These are phyloP conservation scores for Myrmecobius fasciatus DNA, from an alignment of 2,113 vertebrate genomes.

Conservation along the genomic window DNA sequence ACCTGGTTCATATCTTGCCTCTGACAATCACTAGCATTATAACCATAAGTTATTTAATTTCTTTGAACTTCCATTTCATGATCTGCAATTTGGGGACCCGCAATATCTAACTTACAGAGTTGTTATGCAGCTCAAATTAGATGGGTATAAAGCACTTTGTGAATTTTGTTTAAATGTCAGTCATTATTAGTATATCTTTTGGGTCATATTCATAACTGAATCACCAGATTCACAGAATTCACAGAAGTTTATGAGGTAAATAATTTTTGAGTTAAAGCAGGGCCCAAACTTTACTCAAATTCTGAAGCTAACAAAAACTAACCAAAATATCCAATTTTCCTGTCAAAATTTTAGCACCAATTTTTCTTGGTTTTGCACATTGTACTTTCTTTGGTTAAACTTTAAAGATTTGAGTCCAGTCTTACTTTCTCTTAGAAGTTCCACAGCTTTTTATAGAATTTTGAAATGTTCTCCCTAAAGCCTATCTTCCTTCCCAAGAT, in stretches of 20 bases:
- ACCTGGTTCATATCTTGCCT: background rate
- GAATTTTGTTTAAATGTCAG: background rate
- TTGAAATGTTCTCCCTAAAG: constrained; percentile 31
- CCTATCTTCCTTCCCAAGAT: background rate
- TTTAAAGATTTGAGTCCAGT: constrained; percentile 22
- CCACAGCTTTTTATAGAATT: background rate
- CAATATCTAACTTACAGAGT: background rate
- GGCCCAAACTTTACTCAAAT: background rate
- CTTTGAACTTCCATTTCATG: background rate
- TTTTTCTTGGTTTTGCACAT: background rate
- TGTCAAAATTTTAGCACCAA: background rate
- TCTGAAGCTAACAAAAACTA: constrained; percentile 33
- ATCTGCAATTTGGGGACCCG: background rate
- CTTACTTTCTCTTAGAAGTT: constrained; percentile 1
- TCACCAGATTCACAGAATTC: constrained; percentile 21
- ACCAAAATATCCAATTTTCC: background rate
- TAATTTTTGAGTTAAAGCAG: background rate
- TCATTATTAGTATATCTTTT: background rate
- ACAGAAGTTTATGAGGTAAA: background rate
- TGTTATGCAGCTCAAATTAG: background rate
- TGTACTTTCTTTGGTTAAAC: constrained; percentile 16
- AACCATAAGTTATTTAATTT: background rate
- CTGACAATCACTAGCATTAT: background rate
- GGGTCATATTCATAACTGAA: background rate
- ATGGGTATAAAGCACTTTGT: background rate